Percentiles rank a stretch among this genome's conserved stretches.
Evolutionary conservation across 2,888 invertebrate species (phyloP).

Genomic region (Iphiclides podalirius): DNA sequence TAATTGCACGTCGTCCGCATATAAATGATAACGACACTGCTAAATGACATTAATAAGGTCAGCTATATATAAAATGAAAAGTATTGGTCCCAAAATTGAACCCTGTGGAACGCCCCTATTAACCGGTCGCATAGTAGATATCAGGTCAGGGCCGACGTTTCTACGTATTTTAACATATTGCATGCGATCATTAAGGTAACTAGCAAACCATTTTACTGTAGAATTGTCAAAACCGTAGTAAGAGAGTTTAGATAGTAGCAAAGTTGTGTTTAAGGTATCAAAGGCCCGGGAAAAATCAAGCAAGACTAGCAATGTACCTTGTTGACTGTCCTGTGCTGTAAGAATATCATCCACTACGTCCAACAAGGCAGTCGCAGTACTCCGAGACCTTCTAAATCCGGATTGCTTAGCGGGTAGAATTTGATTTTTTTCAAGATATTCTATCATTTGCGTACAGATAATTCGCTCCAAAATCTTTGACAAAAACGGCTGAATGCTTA

Average conservation of each 20-base stretch:
- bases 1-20: slow-evolving; percentile 10
- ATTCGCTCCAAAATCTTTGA: too few relatives aligned
- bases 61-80: slow-evolving; percentile 8
- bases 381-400: slow-evolving; percentile 8
- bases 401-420: too few relatives aligned
- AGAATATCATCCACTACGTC: slow-evolving; percentile 24
- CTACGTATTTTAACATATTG: neutral
- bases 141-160: neutral
- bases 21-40: neutral
- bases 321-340: slow-evolving; percentile 25
- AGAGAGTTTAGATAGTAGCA: too few relatives aligned
- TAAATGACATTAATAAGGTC: too few relatives aligned
- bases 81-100: slow-evolving; percentile 2
- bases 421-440: neutral
- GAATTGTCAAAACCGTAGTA: too few relatives aligned
- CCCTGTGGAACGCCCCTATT: neutral
- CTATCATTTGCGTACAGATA: neutral
- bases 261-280: too few relatives aligned
- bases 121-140: neutral
- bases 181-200: neutral
- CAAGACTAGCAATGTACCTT: slow-evolving; percentile 23
- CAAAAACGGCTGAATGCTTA: neutral
- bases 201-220: too few relatives aligned
- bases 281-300: too few relatives aligned
- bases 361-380: slow-evolving; percentile 19